These are phyloP conservation scores for Dinocampus coccinellae DNA, from an alignment of 2,888 invertebrate genomes.

Conservation along the genomic window DNA sequence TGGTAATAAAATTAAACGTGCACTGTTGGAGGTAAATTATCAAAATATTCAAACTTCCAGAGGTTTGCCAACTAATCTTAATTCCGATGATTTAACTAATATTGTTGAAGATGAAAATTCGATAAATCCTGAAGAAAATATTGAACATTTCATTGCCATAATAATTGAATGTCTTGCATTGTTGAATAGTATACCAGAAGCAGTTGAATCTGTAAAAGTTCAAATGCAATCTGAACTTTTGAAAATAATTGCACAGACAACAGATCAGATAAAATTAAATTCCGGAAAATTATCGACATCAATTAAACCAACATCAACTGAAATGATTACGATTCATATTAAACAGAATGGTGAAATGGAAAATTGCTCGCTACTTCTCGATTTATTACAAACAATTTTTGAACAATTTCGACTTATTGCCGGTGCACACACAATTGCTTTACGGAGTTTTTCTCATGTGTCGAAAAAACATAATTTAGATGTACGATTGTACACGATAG, in stretches of 20 bases:
- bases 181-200: constrained; percentile 86
- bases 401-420: constrained; percentile 87
- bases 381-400: constrained; percentile 81
- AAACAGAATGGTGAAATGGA: constrained; percentile 47
- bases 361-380: constrained; percentile 71
- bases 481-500: constrained; percentile 76
- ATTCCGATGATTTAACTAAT: constrained; percentile 63
- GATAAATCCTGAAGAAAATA: constrained; percentile 75
- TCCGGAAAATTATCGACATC: constrained; percentile 43
- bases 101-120: constrained; percentile 74
- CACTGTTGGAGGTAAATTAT: constrained; percentile 71
- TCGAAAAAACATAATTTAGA: constrained; percentile 74
- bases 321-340: constrained; percentile 36
- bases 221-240: constrained; percentile 87
- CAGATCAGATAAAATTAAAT: constrained; percentile 75
- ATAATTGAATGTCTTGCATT: constrained; percentile 88
- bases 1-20: constrained; percentile 72
- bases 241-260: constrained; percentile 83
- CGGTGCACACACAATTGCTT: constrained; percentile 79
- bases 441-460: constrained; percentile 76
- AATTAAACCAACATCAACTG: constrained; percentile 37
- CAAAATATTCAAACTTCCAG: constrained; percentile 50
- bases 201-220: constrained; percentile 86
- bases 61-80: constrained; percentile 44
- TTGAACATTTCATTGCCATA: constrained; percentile 81